Evolutionary conservation across 1,140 invertebrate species (phyloP).

Genomic region (Arctopsyche grandis): DNA sequence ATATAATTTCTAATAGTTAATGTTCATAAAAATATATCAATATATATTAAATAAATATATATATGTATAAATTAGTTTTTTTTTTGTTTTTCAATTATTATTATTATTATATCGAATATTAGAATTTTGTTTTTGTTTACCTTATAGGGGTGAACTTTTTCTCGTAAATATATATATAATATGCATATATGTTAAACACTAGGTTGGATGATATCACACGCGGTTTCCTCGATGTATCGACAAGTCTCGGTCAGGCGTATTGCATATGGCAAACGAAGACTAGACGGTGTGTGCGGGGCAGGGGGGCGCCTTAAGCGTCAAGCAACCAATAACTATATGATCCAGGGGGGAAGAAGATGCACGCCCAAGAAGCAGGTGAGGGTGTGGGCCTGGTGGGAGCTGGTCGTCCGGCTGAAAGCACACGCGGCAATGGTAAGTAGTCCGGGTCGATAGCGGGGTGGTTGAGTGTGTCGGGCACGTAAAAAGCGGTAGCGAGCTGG

Average conservation of each 20-base stretch:
- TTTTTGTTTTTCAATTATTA: slow-evolving; percentile 35
- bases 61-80: slow-evolving; percentile 44
- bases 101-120: slow-evolving; percentile 53
- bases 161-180: slow-evolving; percentile 29
- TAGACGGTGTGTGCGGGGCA: slow-evolving; percentile 40
- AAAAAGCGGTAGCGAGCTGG: slow-evolving; percentile 66
- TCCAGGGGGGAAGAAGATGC: slow-evolving; percentile 14
- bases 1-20: slow-evolving; percentile 48
- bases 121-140: slow-evolving; percentile 52
- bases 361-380: slow-evolving; percentile 26
- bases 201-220: slow-evolving; percentile 62
- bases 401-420: slow-evolving; percentile 51
- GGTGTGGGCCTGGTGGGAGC: slow-evolving; percentile 60
- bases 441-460: slow-evolving; percentile 42
- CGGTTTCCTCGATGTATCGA: slow-evolving; percentile 64
- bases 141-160: slow-evolving; percentile 36
- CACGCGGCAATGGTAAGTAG: slow-evolving; percentile 44
- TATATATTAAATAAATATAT: slow-evolving; percentile 47
- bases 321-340: slow-evolving; percentile 36
- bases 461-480: slow-evolving; percentile 54
- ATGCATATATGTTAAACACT: slow-evolving; percentile 32
- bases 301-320: slow-evolving; percentile 24
- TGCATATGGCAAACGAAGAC: slow-evolving; percentile 58
- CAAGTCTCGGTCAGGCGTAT: slow-evolving; percentile 39
- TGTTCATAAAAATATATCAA: slow-evolving; percentile 54